Evolutionary conservation across 2,888 invertebrate genomes (phyloP).

Genomic region (Heteromurus nitidus): DNA sequence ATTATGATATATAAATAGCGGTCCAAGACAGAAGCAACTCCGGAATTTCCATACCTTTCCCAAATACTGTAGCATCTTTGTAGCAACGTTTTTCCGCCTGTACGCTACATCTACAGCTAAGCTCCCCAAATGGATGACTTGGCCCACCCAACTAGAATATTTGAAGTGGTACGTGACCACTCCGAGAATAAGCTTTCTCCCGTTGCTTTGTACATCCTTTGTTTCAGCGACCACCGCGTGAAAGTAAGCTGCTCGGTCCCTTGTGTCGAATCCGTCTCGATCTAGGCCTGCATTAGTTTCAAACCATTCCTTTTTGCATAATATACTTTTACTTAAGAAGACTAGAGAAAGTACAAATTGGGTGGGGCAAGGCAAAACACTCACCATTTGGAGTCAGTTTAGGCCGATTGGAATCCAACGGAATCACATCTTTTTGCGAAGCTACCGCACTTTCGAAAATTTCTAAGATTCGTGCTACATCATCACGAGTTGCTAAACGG

Average conservation of each 20-base stretch:
- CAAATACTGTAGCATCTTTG: slow-evolving; percentile 81
- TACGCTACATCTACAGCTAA: slow-evolving; percentile 84
- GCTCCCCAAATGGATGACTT: slow-evolving; percentile 87
- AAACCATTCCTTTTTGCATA: background rate
- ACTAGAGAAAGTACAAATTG: background rate
- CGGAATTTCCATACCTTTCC: slow-evolving; percentile 80
- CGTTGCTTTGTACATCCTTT: slow-evolving; percentile 51
- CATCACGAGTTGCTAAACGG: slow-evolving; percentile 44
- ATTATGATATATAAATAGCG: too few relatives aligned
- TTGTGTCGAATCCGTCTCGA: slow-evolving; percentile 82
- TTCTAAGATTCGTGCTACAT: slow-evolving; percentile 49
- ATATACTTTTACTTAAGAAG: background rate
- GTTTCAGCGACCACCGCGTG: slow-evolving; percentile 83
- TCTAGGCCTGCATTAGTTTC: slow-evolving; percentile 79
- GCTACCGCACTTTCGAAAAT: slow-evolving; percentile 37
- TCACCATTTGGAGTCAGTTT: slow-evolving; percentile 50
- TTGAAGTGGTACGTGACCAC: slow-evolving; percentile 87
- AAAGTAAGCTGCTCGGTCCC: slow-evolving; percentile 80
- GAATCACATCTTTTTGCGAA: slow-evolving; percentile 22
- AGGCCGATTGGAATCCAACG: slow-evolving; percentile 23
- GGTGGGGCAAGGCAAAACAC: background rate
- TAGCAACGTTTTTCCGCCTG: slow-evolving; percentile 82
- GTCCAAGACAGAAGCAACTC: background rate
- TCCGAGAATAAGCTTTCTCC: slow-evolving; percentile 77
- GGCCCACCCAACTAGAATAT: slow-evolving; percentile 89